A percentile compares a stretch with the other conserved stretches of the same genome.
phyloP scores from a whole-genome alignment of 2,888 invertebrate genomes.

The Molorchus minor region DNA sequence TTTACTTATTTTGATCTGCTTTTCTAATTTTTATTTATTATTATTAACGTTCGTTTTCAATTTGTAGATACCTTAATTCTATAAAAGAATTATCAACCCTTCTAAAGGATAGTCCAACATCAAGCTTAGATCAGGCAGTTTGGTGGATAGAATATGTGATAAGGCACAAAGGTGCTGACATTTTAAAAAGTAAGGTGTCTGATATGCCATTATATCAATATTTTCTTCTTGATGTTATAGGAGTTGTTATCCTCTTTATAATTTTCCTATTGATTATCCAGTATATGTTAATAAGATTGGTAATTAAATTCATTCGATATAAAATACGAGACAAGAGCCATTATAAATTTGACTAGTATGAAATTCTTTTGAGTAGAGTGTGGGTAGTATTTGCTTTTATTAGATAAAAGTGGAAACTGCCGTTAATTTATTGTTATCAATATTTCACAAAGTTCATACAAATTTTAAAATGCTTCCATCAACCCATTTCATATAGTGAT shows the following conservation, averaged over 20 bases:
- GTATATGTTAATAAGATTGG: conserved; percentile 4
- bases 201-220: conserved; percentile 45
- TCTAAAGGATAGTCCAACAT: conserved; percentile 44
- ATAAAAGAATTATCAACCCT: conserved; percentile 34
- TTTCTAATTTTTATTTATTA: too few relatives aligned
- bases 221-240: conserved; percentile 44
- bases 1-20: too few relatives aligned
- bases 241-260: conserved; percentile 12
- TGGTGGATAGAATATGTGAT: conserved; percentile 52
- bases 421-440: too few relatives aligned
- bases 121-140: conserved; percentile 44
- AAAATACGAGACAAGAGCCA: conserved; percentile 10
- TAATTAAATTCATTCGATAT: conserved; percentile 2
- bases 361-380: too few relatives aligned
- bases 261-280: not conserved
- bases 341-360: conserved; percentile 2
- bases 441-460: too few relatives aligned
- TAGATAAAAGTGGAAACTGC: too few relatives aligned
- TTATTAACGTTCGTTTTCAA: too few relatives aligned
- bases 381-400: too few relatives aligned
- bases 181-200: conserved; percentile 32
- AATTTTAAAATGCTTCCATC: too few relatives aligned
- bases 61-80: conserved; percentile 45
- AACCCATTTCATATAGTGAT: too few relatives aligned
- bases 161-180: conserved; percentile 42